Evolutionary conservation across 2,888 invertebrate species (phyloP).

Genomic region (Spilosoma lubricipeda): DNA sequence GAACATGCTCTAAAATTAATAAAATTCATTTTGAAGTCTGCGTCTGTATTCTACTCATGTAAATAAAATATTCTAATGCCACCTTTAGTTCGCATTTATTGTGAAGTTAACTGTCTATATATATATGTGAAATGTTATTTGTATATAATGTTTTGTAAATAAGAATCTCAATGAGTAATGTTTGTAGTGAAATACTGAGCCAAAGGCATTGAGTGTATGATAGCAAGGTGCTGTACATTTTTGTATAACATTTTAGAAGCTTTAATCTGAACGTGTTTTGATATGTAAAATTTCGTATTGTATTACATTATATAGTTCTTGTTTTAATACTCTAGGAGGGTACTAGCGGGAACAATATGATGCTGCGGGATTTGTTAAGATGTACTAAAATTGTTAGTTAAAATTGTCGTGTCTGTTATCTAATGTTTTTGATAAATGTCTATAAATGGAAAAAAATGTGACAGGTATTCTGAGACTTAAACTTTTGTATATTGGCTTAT

Average conservation of each 20-base stretch:
- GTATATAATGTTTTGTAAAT: slow-evolving; percentile 66
- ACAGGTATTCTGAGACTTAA: slow-evolving; percentile 2
- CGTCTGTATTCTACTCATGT: slow-evolving; percentile 55
- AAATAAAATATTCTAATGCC: slow-evolving; percentile 66
- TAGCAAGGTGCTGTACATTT: slow-evolving; percentile 79
- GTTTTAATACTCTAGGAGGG: slow-evolving; percentile 41
- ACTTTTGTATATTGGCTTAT: slow-evolving; percentile 8
- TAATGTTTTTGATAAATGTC: slow-evolving; percentile 43
- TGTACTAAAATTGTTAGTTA: slow-evolving; percentile 23
- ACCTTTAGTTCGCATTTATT: slow-evolving; percentile 58
- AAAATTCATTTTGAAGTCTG: neutral
- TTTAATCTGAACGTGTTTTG: slow-evolving; percentile 66
- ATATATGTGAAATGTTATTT: slow-evolving; percentile 52
- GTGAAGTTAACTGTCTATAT: slow-evolving; percentile 42
- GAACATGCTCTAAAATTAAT: neutral
- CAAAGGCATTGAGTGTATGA: slow-evolving; percentile 80
- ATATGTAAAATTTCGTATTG: slow-evolving; percentile 68
- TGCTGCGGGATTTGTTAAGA: neutral
- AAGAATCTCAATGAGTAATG: slow-evolving; percentile 68
- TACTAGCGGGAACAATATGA: slow-evolving; percentile 43
- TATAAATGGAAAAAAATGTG: slow-evolving; percentile 3
- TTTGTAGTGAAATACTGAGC: slow-evolving; percentile 69
- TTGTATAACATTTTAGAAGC: slow-evolving; percentile 72
- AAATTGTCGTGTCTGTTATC: slow-evolving; percentile 20
- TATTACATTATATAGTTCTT: slow-evolving; percentile 44